Evolutionary conservation across 2,113 vertebrate species (phyloP).

Genomic region (Calidris pygmaea): DNA sequence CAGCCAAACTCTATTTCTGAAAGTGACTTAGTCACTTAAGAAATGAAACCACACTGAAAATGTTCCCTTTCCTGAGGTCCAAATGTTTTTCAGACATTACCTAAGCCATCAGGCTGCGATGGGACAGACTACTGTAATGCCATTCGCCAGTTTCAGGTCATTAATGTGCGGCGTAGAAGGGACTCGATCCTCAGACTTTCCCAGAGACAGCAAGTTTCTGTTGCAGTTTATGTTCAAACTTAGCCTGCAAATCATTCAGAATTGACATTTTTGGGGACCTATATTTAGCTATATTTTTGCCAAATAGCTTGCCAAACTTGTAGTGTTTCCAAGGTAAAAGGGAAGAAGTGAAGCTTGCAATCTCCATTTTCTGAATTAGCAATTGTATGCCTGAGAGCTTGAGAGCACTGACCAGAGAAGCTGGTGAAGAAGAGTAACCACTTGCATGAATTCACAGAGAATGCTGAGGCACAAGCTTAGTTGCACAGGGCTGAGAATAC

Average conservation of each 20-base stretch:
- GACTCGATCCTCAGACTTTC: neutral
- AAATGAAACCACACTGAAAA: neutral
- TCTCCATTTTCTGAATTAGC: neutral
- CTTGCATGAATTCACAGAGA: neutral
- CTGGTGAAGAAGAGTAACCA: neutral
- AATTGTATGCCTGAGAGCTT: neutral
- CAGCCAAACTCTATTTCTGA: conserved; percentile 36
- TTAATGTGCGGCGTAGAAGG: neutral
- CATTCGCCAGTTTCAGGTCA: neutral
- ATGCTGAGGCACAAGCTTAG: neutral
- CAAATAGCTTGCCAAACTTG: neutral
- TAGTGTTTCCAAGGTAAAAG: neutral
- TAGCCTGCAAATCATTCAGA: neutral
- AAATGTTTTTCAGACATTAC: conserved; percentile 50
- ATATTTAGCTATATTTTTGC: neutral
- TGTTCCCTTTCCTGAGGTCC: neutral
- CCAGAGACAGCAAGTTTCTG: neutral
- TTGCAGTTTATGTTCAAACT: neutral
- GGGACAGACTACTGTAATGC: neutral
- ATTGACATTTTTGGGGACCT: neutral
- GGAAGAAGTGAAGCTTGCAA: neutral
- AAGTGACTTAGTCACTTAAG: conserved; percentile 11
- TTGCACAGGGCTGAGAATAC: neutral
- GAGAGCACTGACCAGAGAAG: neutral
- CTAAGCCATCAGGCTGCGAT: conserved; percentile 25